Base-by-base conservation (phyloP, 2,797 vertebrate genomes). In the Decapterus maruadsi region DNA sequence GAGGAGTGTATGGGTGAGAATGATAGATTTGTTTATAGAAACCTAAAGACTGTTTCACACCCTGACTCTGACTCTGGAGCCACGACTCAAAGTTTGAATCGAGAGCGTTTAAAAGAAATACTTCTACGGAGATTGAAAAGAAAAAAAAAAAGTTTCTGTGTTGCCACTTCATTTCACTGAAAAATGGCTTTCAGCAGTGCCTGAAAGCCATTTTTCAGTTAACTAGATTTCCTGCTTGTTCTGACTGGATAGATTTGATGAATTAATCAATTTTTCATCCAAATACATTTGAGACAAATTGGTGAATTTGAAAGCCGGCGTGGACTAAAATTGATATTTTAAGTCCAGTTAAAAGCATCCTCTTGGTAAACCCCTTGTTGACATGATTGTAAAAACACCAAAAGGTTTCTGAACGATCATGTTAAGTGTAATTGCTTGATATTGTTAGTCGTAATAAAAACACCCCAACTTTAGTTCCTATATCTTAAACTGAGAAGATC, bases 151-250 rank as follows among this genome's bases (percentile, higher is more conserved):
- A 20, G 13, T 73, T 38, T 60, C 12, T 59, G 42, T 73, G 51
- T 82, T 78, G 56, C 81, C 81, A 80, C 70, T 81, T 83, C 75
- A 89, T 89, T 87, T 82, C 78, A 83, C 74, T 83, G 85, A 83
- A 77, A 88, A 83, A 81, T 87, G 50, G 46, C 58, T 85, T 63
- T 78, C 40, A 51, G 48, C 77, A 4, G 67, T 40, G 61, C 63
- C 68, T 67, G 62, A 54, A 19, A 19, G 45, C 17, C 45, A 48
- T 48, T 48, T 46, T 48, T 48, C 17, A 19, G 16, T 48, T 48
- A 48, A 80, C 46, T 31, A 43, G 22, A 72, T 80, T 59, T 76
- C 54, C 53, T 8, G 14, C 75, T 62, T 2, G 36, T 60, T 81
- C 58, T 66, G 72, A 57, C 38, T 48, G 66, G 36, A 56, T 26